Percentiles rank a stretch among this genome's conserved stretches.
Evolutionary conservation across 2,888 invertebrate species (phyloP).

Genomic region (Tetragnatha montana): DNA sequence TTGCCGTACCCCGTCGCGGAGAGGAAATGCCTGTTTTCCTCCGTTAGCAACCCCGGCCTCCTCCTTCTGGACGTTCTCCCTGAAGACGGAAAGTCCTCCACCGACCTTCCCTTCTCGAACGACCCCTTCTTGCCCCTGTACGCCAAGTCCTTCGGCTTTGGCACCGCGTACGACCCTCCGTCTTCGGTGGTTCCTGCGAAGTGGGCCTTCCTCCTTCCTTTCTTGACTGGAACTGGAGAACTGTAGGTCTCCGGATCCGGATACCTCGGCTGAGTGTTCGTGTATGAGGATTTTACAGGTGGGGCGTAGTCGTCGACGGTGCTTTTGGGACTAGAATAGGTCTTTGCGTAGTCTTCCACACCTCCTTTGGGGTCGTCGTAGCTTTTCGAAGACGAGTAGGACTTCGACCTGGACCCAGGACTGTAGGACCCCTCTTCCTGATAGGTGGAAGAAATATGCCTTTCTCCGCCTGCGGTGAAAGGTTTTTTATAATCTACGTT

Average conservation of each 20-base stretch:
- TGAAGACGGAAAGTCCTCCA: background rate
- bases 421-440: too few relatives aligned
- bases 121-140: background rate
- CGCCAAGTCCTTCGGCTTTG: constrained; percentile 5
- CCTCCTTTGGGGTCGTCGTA: background rate
- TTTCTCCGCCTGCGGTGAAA: too few relatives aligned
- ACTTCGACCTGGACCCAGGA: background rate
- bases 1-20: constrained; percentile 41
- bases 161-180: background rate
- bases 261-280: background rate
- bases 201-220: background rate
- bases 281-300: background rate
- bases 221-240: background rate
- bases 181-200: background rate
- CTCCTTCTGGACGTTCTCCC: constrained; percentile 1
- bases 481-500: too few relatives aligned
- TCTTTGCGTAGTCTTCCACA: background rate
- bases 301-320: background rate
- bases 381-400: background rate
- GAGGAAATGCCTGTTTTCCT: constrained; percentile 32
- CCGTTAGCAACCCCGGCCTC: background rate
- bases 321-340: too few relatives aligned
- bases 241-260: background rate
- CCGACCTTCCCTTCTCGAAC: background rate
- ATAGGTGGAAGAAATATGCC: too few relatives aligned